Evolutionary conservation across 2,888 invertebrate species (phyloP), one percentile per base, ranked within the genome.

Genomic region (Xanthia icteritia): DNA sequence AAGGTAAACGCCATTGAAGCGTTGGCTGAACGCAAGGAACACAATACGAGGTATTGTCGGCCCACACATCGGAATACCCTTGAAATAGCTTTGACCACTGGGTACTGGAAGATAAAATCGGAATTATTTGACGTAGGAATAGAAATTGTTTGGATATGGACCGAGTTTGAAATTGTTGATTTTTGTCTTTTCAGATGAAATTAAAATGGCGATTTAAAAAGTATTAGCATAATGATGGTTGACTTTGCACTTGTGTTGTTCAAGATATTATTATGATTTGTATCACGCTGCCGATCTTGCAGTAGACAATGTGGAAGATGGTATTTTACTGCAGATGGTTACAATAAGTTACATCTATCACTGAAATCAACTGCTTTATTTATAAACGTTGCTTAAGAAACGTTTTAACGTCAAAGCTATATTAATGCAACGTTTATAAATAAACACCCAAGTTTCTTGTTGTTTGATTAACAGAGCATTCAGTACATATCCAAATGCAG

Each of bases 51-150:
- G 61, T 48, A 78, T 85, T 86, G 83, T 85, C 86, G 72, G 51
- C 83, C 84, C 83, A 85, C 87, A 85, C 85, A 74, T 68, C 61
- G 78, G 82, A 27, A 79, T 81, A 82, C 78, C 51, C 81, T 79
- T 79, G 81, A 78, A 84, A 86, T 81, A 80, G 70, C 76, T 79
- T 71, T 76, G 79, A 77, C 75, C 79, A 76, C 66, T 73, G 77
- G 69, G 54, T 73, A 69, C 69, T 72, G 36, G 27, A 0, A 58
- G 76, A 81, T 88, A 84, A 68, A 75, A 80, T 82, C 65, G 31
- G 64, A 61, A 75, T 64, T 63, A 82, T 84, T 77, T 77, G 73
- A 82, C 68, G 54, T 68, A 27, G 61, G 23, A 61, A 48, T 73
- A 68, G 31, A 77, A 45, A 83, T 45, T 81, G 66, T 79, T 74